phyloP scores from a whole-genome alignment of 1,140 invertebrate genomes.

The Diorhabda elongata region DNA sequence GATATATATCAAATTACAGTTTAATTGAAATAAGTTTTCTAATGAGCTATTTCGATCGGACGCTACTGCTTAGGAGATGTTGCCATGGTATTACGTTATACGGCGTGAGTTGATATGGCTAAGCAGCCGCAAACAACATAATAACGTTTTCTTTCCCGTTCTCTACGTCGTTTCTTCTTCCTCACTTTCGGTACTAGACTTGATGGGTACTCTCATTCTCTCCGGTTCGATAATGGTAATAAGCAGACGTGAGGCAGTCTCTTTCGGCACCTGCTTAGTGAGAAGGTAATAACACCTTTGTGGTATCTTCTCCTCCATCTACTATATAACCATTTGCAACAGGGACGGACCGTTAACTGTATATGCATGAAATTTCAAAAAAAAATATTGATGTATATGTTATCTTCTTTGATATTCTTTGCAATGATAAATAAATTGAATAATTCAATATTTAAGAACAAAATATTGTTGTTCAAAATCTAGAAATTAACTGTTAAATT shows the following conservation, averaged over 20 bases:
- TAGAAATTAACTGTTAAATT: too few relatives aligned
- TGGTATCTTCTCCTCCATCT: slow-evolving; percentile 16
- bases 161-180: background rate
- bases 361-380: background rate
- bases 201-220: background rate
- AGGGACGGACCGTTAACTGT: background rate
- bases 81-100: background rate
- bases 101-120: slow-evolving; percentile 18
- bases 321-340: slow-evolving; percentile 1
- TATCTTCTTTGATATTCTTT: background rate
- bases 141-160: slow-evolving; percentile 30
- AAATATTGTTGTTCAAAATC: too few relatives aligned
- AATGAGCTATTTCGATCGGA: too few relatives aligned
- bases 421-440: background rate
- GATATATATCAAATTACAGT: too few relatives aligned
- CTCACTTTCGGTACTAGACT: background rate
- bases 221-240: slow-evolving; percentile 33
- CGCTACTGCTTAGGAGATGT: too few relatives aligned
- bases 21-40: too few relatives aligned
- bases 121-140: slow-evolving; percentile 44
- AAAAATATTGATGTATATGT: background rate
- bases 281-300: slow-evolving; percentile 46
- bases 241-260: slow-evolving; percentile 41
- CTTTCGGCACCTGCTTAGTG: slow-evolving; percentile 48
- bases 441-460: background rate